phyloP scores from a whole-genome alignment of 37 sponge, comb jelly and placozoan species.

The Axinella damicornis region DNA sequence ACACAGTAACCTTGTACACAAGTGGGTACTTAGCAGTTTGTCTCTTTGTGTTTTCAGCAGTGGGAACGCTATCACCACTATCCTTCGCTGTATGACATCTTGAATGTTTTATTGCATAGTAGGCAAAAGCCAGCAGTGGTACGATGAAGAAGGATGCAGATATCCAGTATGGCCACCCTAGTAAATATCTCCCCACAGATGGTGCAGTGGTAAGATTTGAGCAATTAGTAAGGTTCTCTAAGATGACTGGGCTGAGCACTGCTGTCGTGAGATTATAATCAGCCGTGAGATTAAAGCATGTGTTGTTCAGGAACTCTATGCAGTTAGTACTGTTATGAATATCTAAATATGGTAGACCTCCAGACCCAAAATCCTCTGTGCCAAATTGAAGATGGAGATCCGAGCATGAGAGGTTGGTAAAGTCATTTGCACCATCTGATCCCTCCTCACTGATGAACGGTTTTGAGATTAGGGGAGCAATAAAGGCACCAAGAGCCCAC shows the following conservation, averaged over 20 bases:
- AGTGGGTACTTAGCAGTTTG: background rate
- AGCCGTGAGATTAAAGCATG: background rate
- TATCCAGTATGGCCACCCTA: constrained; percentile 19
- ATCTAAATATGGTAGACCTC: too few species aligned
- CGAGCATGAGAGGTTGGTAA: background rate
- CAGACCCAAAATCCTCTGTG: background rate
- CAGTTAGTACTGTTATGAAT: too few species aligned
- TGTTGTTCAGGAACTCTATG: background rate
- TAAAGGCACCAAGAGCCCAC: constrained; percentile 68
- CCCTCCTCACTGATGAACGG: constrained; percentile 48
- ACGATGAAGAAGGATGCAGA: background rate
- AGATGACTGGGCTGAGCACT: too few species aligned
- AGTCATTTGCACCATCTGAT: background rate
- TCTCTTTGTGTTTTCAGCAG: background rate
- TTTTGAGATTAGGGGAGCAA: constrained; percentile 69
- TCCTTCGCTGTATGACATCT: background rate
- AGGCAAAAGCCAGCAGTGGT: constrained; percentile 15
- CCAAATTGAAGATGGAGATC: too few species aligned
- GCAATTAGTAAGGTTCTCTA: background rate
- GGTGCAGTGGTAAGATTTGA: background rate
- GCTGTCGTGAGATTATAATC: background rate
- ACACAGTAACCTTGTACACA: constrained; percentile 12
- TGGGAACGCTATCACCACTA: background rate
- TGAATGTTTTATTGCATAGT: constrained; percentile 13
- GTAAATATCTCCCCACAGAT: background rate